These are phyloP conservation scores for Lamprologus callipterus DNA, from an alignment of 2,113 vertebrate genomes.

Conservation along the genomic window DNA sequence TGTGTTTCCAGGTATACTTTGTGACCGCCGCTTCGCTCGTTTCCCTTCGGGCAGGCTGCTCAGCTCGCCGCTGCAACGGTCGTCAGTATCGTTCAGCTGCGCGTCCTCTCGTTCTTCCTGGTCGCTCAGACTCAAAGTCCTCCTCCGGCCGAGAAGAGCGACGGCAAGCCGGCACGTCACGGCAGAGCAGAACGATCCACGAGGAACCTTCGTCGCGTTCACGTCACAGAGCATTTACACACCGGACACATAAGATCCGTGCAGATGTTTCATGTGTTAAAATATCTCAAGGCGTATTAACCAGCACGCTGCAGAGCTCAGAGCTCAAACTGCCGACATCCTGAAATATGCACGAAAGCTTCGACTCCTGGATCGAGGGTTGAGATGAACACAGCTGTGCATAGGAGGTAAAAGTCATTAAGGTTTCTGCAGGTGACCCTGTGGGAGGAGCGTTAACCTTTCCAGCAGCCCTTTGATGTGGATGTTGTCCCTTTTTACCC, in stretches of 20 bases:
- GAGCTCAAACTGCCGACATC: background rate
- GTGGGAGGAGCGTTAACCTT: background rate
- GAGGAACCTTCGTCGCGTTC: rapidly evolving
- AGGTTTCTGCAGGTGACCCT: background rate
- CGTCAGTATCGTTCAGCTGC: rapidly evolving
- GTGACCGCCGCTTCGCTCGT: background rate
- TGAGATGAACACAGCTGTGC: background rate
- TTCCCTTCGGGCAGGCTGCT: background rate
- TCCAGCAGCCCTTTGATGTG: background rate
- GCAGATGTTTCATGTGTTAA: background rate
- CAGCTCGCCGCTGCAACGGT: background rate
- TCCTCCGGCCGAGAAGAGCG: background rate
- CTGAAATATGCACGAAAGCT: background rate
- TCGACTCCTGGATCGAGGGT: background rate
- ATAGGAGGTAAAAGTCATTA: background rate
- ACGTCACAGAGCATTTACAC: background rate
- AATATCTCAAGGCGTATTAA: background rate
- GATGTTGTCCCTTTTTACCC: background rate
- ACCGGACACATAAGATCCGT: rapidly evolving
- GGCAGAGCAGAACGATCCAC: background rate
- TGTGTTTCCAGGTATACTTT: background rate
- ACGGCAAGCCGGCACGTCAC: background rate
- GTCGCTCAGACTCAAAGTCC: background rate
- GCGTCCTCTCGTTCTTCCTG: background rate
- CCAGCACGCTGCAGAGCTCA: background rate